These are phyloP conservation scores for Perccottus glenii DNA, from an alignment of 2,113 vertebrate genomes.

Conservation along the genomic window DNA sequence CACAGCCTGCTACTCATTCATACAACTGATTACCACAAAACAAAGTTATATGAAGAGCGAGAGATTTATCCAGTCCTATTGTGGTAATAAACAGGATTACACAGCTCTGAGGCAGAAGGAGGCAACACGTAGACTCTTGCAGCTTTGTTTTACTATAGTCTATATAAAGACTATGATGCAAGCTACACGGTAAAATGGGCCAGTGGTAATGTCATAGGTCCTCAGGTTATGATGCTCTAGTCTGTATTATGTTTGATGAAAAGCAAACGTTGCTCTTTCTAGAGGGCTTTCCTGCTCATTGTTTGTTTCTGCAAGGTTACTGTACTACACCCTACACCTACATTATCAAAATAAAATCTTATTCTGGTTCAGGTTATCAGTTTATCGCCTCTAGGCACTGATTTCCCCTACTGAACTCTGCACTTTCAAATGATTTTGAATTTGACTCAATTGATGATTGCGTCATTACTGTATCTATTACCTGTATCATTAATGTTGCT, in stretches of 20 bases:
- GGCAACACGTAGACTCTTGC: constrained; percentile 3
- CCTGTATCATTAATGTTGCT: too few species aligned
- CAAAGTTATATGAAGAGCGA: constrained; percentile 49
- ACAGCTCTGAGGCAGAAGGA: constrained; percentile 50
- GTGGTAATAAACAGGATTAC: constrained; percentile 41
- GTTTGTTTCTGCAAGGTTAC: neutral
- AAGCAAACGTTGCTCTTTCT: neutral
- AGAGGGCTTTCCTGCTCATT: neutral
- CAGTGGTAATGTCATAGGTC: neutral
- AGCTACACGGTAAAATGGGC: neutral
- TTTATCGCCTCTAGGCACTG: neutral
- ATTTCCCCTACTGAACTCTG: neutral
- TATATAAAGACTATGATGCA: constrained; percentile 5
- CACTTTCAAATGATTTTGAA: too few species aligned
- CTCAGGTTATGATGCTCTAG: neutral
- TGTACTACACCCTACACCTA: neutral
- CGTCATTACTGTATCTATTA: too few species aligned
- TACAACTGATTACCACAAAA: constrained; percentile 59
- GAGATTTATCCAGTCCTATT: constrained; percentile 28
- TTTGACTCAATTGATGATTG: too few species aligned
- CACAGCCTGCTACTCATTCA: constrained; percentile 52
- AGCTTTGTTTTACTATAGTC: neutral
- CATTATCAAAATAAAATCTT: neutral
- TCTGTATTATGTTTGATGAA: neutral
- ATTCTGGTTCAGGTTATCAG: neutral